Evolutionary conservation across 2,113 vertebrate genomes (phyloP).

Genomic region (Cervus canadensis): DNA sequence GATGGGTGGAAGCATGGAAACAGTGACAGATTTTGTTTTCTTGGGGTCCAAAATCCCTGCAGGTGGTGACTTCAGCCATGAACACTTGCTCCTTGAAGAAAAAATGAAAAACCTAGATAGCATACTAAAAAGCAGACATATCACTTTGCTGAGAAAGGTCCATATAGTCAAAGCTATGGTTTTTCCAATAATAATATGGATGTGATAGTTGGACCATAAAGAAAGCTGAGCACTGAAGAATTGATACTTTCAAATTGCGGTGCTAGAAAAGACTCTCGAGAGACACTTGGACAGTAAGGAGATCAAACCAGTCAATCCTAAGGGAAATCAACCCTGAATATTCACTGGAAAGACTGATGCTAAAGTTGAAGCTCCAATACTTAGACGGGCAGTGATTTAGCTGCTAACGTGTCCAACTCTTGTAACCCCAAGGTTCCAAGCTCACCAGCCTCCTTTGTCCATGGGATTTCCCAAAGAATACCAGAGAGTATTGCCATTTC

Average conservation of each 20-base stretch:
- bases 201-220: neutral
- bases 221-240: neutral
- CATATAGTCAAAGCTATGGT: neutral
- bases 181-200: neutral
- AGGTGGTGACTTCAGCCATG: neutral
- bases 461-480: neutral
- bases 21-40: neutral
- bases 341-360: neutral
- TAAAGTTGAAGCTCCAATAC: neutral
- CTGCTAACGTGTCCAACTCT: neutral
- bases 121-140: neutral
- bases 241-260: neutral
- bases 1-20: neutral
- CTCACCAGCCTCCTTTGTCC: neutral
- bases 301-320: neutral
- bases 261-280: neutral
- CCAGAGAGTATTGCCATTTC: neutral
- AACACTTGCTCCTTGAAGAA: neutral
- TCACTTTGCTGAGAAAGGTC: neutral
- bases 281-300: neutral
- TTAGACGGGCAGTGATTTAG: neutral
- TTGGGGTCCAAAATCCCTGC: neutral
- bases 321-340: neutral
- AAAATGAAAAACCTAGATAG: neutral
- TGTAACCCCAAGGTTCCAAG: neutral